Evolutionary conservation across 1,140 invertebrate genomes (phyloP).

Genomic region (Nasonia giraulti): DNA sequence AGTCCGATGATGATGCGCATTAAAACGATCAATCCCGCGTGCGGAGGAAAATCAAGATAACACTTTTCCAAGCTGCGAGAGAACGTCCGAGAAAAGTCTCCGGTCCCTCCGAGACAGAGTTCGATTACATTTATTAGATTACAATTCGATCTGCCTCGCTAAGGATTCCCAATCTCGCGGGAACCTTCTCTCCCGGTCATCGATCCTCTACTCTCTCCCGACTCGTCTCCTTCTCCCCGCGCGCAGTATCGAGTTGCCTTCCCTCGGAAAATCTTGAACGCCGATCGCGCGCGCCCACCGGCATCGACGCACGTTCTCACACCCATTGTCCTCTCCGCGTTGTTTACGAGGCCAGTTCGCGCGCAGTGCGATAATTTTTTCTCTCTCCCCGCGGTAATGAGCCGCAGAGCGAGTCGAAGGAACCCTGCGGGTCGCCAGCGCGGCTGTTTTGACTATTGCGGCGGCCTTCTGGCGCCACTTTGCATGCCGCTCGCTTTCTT

Average conservation of each 20-base stretch:
- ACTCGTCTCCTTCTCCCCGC: background rate
- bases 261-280: slow-evolving; percentile 20
- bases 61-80: background rate
- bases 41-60: slow-evolving; percentile 12
- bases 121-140: slow-evolving; percentile 50
- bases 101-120: background rate
- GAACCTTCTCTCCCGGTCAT: background rate
- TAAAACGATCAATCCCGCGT: slow-evolving; percentile 25
- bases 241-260: slow-evolving; percentile 23
- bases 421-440: background rate
- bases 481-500: slow-evolving; percentile 29
- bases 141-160: slow-evolving; percentile 15
- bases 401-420: slow-evolving; percentile 15
- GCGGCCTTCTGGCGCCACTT: slow-evolving; percentile 21
- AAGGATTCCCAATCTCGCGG: slow-evolving; percentile 18
- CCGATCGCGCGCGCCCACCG: background rate
- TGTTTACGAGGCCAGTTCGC: slow-evolving; percentile 20
- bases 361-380: slow-evolving; percentile 22
- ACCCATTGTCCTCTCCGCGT: background rate
- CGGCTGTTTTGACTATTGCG: background rate
- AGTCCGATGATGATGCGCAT: background rate
- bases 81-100: background rate
- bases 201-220: background rate
- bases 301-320: background rate
- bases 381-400: slow-evolving; percentile 20